Percentiles rank a stretch among this genome's conserved stretches.
phyloP scores from a whole-genome alignment of 2,888 invertebrate genomes.

The Tetranychus piercei region DNA sequence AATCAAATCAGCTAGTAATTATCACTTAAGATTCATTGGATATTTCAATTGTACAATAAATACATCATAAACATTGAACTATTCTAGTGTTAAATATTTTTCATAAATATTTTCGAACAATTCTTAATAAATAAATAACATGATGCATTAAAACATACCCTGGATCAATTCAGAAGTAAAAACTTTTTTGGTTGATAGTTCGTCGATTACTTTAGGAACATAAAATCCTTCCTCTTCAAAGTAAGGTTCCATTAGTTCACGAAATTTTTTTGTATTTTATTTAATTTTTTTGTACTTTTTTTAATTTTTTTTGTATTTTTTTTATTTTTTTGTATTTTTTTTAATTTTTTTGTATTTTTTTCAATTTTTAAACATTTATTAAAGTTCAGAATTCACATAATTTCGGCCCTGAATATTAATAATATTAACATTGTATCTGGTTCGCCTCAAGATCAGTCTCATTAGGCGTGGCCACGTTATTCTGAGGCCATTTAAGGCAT shows the following conservation, averaged over 20 bases:
- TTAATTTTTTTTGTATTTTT: too few relatives aligned
- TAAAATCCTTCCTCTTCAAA: constrained; percentile 33
- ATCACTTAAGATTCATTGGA: neutral
- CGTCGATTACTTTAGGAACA: constrained; percentile 67
- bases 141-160: neutral
- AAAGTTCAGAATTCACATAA: too few relatives aligned
- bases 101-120: constrained; percentile 47
- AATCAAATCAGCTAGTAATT: too few relatives aligned
- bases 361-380: too few relatives aligned
- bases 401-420: too few relatives aligned
- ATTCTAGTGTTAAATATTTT: neutral
- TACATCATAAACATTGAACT: neutral
- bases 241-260: constrained; percentile 8
- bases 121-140: constrained; percentile 33
- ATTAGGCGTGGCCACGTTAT: too few relatives aligned
- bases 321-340: too few relatives aligned
- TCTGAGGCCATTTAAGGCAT: too few relatives aligned
- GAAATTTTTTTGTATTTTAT: constrained; percentile 11
- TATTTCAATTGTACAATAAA: neutral
- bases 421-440: too few relatives aligned
- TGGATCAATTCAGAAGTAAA: constrained; percentile 80
- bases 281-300: too few relatives aligned
- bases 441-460: too few relatives aligned
- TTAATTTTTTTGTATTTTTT: too few relatives aligned
- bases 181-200: constrained; percentile 54